Percentiles rank a stretch among this genome's conserved stretches.
These are phyloP conservation scores for Platichthys flesus DNA, from an alignment of 2,113 vertebrate species.

Conservation along the genomic window DNA sequence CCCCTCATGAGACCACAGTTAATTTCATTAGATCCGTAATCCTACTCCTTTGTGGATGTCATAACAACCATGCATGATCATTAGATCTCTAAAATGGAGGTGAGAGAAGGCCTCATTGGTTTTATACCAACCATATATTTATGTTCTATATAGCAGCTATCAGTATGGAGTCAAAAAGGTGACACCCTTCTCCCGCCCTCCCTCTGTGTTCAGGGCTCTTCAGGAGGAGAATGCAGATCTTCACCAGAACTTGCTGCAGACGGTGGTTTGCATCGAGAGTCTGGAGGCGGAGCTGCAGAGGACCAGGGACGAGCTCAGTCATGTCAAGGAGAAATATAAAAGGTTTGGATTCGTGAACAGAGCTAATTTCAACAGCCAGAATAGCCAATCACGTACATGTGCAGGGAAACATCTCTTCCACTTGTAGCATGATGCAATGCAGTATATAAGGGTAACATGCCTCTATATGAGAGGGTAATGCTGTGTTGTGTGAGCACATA, in stretches of 20 bases:
- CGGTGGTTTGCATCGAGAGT: slow-evolving; percentile 80
- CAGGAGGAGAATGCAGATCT: slow-evolving; percentile 80
- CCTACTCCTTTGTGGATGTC: no score
- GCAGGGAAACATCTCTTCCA: background rate
- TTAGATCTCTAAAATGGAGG: slow-evolving; percentile 8
- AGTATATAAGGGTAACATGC: background rate
- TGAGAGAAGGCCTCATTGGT: background rate
- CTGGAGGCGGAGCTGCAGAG: slow-evolving; percentile 79
- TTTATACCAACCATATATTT: background rate
- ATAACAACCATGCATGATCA: background rate
- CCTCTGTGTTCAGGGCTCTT: slow-evolving; percentile 67
- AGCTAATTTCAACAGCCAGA: background rate
- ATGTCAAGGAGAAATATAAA: slow-evolving; percentile 80
- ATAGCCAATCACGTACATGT: background rate
- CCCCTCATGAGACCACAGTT: no score
- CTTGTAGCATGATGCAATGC: background rate
- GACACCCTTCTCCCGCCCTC: slow-evolving; percentile 17
- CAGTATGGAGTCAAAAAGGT: background rate
- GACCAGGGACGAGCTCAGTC: slow-evolving; percentile 77
- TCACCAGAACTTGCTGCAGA: slow-evolving; percentile 81
- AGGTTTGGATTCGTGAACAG: slow-evolving; percentile 60
- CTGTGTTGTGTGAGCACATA: background rate
- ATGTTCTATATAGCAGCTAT: background rate
- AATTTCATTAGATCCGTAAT: no score
- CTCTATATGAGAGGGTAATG: background rate